These are phyloP conservation scores for Plusia festucae DNA, from an alignment of 2,888 invertebrate species.

Conservation along the genomic window DNA sequence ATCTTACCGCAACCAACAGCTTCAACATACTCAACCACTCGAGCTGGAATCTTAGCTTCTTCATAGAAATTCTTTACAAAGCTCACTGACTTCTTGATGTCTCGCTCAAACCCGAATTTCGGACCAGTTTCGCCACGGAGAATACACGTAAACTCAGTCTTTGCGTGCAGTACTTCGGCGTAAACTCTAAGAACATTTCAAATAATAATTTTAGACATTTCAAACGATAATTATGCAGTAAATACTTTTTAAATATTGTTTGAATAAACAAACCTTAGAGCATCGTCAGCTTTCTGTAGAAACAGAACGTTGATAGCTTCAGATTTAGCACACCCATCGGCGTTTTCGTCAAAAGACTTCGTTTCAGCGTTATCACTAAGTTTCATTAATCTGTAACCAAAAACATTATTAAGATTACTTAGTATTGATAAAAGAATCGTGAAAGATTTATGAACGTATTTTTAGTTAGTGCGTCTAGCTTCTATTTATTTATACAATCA, in stretches of 20 bases:
- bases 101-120: constrained; percentile 60
- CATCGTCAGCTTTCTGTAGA: constrained; percentile 43
- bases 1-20: constrained; percentile 90
- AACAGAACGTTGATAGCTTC: constrained; percentile 90
- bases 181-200: constrained; percentile 81
- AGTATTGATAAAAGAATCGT: too few relatives aligned
- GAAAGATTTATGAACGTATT: too few relatives aligned
- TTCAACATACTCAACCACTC: constrained; percentile 90
- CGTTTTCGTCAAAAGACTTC: constrained; percentile 95
- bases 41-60: constrained; percentile 89
- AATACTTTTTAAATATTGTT: background rate
- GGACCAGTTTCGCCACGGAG: constrained; percentile 45
- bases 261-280: constrained; percentile 29
- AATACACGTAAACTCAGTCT: constrained; percentile 86
- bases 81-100: constrained; percentile 49
- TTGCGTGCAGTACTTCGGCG: constrained; percentile 91
- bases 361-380: constrained; percentile 95
- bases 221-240: too few relatives aligned
- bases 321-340: constrained; percentile 93
- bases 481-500: too few relatives aligned
- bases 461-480: too few relatives aligned
- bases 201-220: background rate
- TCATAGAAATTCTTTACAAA: constrained; percentile 81
- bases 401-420: background rate
- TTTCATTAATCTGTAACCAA: constrained; percentile 65